A percentile compares a stretch with the other conserved stretches of the same genome.
These are phyloP conservation scores for Agrilus cyanescens DNA, from an alignment of 2,888 invertebrate genomes.

Conservation along the genomic window DNA sequence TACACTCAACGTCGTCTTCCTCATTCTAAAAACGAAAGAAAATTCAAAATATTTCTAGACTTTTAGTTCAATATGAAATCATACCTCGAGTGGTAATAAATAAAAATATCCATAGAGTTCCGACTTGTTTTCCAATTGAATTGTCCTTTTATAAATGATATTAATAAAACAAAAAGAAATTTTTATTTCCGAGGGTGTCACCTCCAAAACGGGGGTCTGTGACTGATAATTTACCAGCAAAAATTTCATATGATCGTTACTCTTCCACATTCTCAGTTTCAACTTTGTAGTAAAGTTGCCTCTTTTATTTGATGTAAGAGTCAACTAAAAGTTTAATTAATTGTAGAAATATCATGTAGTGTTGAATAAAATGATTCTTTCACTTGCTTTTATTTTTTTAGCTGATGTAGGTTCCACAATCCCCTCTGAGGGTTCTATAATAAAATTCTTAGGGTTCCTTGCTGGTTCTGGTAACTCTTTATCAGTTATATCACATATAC, in stretches of 20 bases:
- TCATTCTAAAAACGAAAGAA: constrained; percentile 11
- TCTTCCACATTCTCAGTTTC: constrained; percentile 45
- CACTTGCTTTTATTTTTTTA: neutral
- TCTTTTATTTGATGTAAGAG: constrained; percentile 42
- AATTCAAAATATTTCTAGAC: neutral
- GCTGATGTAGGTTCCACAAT: no score
- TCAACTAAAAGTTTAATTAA: constrained; percentile 34
- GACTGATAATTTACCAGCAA: constrained; percentile 43
- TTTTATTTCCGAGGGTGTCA: constrained; percentile 40
- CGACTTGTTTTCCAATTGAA: constrained; percentile 37
- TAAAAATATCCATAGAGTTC: constrained; percentile 39
- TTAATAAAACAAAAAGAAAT: constrained; percentile 48
- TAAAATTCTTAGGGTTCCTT: no score
- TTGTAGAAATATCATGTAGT: neutral
- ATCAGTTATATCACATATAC: no score
- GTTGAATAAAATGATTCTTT: neutral
- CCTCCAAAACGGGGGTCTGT: constrained; percentile 38
- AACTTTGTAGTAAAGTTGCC: constrained; percentile 38
- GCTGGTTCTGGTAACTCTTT: no score
- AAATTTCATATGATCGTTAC: constrained; percentile 41
- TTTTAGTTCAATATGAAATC: neutral
- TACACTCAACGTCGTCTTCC: constrained; percentile 11
- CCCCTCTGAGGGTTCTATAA: no score
- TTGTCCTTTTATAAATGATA: constrained; percentile 39
- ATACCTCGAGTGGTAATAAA: constrained; percentile 2